A percentile compares a stretch with the other conserved stretches of the same genome.
phyloP scores from a whole-genome alignment of 2,888 invertebrate genomes.

The Campoletis raptor region DNA sequence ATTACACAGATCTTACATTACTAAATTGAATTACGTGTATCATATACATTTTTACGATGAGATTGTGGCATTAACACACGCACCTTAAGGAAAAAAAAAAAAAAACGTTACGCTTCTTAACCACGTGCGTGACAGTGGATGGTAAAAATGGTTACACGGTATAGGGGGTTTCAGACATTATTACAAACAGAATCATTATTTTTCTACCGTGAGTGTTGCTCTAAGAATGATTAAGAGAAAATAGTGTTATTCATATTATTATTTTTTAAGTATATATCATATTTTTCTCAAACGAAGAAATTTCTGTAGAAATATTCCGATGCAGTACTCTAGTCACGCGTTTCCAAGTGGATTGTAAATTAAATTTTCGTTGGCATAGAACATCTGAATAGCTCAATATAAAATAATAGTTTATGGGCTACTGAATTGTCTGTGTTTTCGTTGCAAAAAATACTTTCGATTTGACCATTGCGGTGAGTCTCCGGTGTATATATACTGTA shows the following conservation, averaged over 20 bases:
- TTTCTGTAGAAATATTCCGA: not conserved
- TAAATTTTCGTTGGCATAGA: not conserved
- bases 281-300: not conserved
- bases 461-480: constrained; percentile 66
- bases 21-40: constrained; percentile 53
- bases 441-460: constrained; percentile 73
- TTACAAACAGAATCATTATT: not conserved
- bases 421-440: constrained; percentile 56
- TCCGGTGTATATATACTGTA: constrained; percentile 6
- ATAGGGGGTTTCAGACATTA: constrained; percentile 26
- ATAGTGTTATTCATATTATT: not conserved
- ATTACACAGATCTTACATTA: constrained; percentile 49
- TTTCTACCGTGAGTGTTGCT: not conserved
- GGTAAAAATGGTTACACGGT: not conserved
- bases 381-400: constrained; percentile 20
- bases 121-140: constrained; percentile 53
- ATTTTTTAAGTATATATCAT: not conserved
- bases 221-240: not conserved
- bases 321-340: too few species aligned
- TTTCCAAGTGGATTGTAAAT: too few species aligned
- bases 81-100: not conserved
- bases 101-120: constrained; percentile 48
- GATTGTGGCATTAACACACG: constrained; percentile 53
- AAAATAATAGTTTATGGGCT: constrained; percentile 26
- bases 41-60: constrained; percentile 41